Percentiles rank a stretch among this genome's conserved stretches.
Conservation (phyloP, 2,888 invertebrate genomes). For the Mactromeris polynyma region DNA sequence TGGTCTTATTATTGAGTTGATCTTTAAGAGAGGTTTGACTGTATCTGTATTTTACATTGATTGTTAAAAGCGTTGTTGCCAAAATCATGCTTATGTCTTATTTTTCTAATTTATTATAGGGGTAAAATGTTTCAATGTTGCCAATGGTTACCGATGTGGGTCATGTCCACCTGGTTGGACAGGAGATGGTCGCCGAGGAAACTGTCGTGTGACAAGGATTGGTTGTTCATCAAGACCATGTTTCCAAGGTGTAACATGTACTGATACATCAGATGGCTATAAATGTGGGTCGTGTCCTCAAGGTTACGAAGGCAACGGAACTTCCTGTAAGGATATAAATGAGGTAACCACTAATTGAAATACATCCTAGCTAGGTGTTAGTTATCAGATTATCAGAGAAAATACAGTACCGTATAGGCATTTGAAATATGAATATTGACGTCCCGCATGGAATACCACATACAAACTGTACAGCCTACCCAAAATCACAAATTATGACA, state of each 20-base stretch:
- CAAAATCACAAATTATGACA: too few relatives aligned
- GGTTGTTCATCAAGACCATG: conserved; percentile 75
- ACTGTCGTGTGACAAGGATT: conserved; percentile 46
- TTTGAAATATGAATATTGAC: too few relatives aligned
- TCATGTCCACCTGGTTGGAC: conserved; percentile 89
- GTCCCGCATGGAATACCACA: too few relatives aligned
- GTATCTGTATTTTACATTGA: too few relatives aligned
- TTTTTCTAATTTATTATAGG: conserved; percentile 61
- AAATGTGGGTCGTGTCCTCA: conserved; percentile 83
- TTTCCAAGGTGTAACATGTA: conserved; percentile 78
- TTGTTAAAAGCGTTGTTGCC: too few relatives aligned
- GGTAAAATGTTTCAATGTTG: conserved; percentile 77
- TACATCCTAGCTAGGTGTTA: too few relatives aligned
- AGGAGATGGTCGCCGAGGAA: conserved; percentile 90
- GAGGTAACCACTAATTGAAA: conserved; percentile 46
- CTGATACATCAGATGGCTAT: conserved; percentile 75
- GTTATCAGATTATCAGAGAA: too few relatives aligned
- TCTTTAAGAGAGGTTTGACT: too few relatives aligned
- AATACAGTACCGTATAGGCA: too few relatives aligned
- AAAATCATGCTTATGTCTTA: too few relatives aligned
- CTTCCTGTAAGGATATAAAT: conserved; percentile 48
- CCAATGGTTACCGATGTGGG: conserved; percentile 79
- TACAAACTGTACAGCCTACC: too few relatives aligned
- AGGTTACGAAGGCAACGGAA: conserved; percentile 92
- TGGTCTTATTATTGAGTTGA: too few relatives aligned